Conservation (phyloP, 2,888 invertebrate genomes). For the Yponomeuta cagnagella region DNA sequence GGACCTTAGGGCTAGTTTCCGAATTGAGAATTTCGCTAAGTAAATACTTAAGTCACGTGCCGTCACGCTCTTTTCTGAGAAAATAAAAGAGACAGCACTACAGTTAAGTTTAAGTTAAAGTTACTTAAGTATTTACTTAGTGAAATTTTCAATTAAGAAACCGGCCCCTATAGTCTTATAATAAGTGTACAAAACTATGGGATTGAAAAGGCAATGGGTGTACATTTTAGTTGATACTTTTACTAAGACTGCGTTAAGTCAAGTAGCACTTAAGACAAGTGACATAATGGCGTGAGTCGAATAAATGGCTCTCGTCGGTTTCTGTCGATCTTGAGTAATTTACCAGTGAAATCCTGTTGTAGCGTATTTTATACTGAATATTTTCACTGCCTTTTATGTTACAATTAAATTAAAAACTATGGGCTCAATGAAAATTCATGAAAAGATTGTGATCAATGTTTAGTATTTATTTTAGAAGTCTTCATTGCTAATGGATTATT, state of each 20-base stretch:
- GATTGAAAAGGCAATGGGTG: background rate
- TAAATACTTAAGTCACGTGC: no score
- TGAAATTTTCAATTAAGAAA: no score
- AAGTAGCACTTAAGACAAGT: no score
- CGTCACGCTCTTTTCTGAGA: no score
- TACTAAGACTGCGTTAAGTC: background rate
- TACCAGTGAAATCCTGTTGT: slow-evolving; percentile 2
- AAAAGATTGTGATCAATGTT: slow-evolving; percentile 19
- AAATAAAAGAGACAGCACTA: no score
- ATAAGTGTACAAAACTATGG: background rate
- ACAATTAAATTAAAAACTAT: background rate
- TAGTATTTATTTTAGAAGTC: slow-evolving; percentile 31
- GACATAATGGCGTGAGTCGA: no score
- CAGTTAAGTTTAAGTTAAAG: no score
- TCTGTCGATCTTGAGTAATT: background rate
- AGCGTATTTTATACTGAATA: slow-evolving; percentile 10
- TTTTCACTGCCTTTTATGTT: slow-evolving; percentile 3
- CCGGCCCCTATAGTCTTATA: background rate
- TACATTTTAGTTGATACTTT: background rate
- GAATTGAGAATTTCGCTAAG: no score
- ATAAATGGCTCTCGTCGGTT: background rate
- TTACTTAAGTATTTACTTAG: no score
- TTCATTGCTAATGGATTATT: background rate
- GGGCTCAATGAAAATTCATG: background rate
- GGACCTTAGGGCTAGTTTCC: no score